Base-by-base conservation (phyloP, 2,888 invertebrate species). In the Cosmia pyralina region DNA sequence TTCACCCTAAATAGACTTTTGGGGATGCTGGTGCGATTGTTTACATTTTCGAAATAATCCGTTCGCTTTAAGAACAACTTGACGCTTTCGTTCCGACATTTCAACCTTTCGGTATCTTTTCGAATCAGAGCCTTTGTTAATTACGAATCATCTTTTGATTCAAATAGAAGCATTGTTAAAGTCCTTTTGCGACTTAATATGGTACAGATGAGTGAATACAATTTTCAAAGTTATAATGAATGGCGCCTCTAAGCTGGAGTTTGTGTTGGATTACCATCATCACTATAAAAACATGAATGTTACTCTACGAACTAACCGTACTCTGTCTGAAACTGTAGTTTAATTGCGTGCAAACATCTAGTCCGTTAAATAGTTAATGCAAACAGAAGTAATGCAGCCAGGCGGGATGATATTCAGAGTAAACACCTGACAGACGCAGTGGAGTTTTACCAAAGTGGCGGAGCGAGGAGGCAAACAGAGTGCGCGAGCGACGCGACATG, bases 1-100 rank as follows among this genome's bases (percentile, higher is more conserved):
- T 95, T 95, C 93, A 93, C 93, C 92, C 93, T 92, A 93, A 95
- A 94, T 93, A 93, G 94, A 91, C 92, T 93, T 92, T 91, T 89
- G 91, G 91, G 92, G 90, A 90, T 90, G 90, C 89, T 82, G 92
- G 92, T 91, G 91, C 90, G 91, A 92, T 92, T 94, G 93, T 93
- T 94, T 94, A 94, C 93, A 92, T 93, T 94, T 92, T 88, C 89
- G 90, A 91, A 91, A 92, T 93, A 93, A 93, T 93, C 90, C 89
- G 86, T 87, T 88, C 89, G 89, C 85, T 88, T 88, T 88, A 86
- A 88, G 87, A 89, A 87, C 85, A 84, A 88, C 88, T 90, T 88
- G 87, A 86, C 84, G 85, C 86, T 87, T 87, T 87, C 85, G 81
- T 87, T 85, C 80, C 81, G 79, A 84, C 85, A 84, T 85, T 85